These are phyloP conservation scores for Leucopsar rothschildi DNA, from an alignment of 2,113 vertebrate species.

Conservation along the genomic window DNA sequence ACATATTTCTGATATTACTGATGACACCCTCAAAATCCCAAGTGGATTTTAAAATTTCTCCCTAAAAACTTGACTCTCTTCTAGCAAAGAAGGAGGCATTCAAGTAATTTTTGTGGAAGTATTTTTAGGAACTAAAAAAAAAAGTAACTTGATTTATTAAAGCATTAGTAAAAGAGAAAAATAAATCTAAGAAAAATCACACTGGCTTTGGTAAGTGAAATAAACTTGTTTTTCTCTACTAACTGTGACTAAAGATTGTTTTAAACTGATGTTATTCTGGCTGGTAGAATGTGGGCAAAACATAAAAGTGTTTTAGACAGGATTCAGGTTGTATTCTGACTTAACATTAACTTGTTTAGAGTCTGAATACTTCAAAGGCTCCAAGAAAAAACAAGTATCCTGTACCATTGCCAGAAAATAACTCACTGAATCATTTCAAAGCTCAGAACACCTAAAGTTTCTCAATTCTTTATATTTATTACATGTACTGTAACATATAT, in stretches of 20 bases:
- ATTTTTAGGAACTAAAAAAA: not conserved
- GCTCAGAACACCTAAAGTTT: not conserved
- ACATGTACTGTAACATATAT: not conserved
- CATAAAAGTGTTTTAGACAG: not conserved
- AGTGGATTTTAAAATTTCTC: not conserved
- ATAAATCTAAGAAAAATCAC: not conserved
- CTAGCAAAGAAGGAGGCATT: not conserved
- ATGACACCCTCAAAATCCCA: not conserved
- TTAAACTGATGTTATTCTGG: not conserved
- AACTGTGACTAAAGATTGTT: not conserved
- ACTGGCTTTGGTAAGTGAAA: not conserved
- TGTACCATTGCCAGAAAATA: not conserved
- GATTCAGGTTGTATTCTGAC: not conserved
- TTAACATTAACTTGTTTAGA: not conserved
- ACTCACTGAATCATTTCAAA: not conserved
- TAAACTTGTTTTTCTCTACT: not conserved
- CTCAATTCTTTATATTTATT: not conserved
- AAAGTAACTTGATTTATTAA: not conserved
- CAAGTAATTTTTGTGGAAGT: not conserved
- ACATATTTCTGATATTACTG: not conserved
- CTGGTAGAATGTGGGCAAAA: not conserved
- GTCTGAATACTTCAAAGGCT: not conserved
- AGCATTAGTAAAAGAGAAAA: not conserved
- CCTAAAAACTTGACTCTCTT: not conserved
- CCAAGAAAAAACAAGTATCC: not conserved